Conservation (phyloP, 2,113 vertebrate species). For the Aspidoscelis tigris region DNA sequence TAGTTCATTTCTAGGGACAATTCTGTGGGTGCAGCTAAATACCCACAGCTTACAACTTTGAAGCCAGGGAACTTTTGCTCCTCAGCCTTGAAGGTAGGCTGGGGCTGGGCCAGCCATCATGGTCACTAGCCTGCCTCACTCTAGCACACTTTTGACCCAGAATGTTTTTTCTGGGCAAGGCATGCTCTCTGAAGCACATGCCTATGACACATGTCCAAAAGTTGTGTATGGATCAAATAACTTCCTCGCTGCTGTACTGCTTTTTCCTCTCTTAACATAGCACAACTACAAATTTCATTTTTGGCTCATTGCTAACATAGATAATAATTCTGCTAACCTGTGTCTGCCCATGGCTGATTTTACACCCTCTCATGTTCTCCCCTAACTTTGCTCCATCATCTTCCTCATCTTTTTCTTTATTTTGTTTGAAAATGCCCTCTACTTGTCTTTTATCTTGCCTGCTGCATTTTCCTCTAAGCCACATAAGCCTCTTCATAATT, state of each 20-base stretch:
- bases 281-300: background rate
- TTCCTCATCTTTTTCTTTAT: background rate
- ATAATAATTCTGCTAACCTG: background rate
- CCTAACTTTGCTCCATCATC: conserved; percentile 17
- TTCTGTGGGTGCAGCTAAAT: too few relatives aligned
- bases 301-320: background rate
- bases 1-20: too few relatives aligned
- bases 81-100: too few relatives aligned
- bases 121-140: too few relatives aligned
- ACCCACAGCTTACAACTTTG: too few relatives aligned
- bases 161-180: too few relatives aligned
- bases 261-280: background rate
- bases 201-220: background rate
- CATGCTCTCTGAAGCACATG: too few relatives aligned
- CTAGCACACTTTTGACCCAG: too few relatives aligned
- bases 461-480: conserved; percentile 51
- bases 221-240: background rate
- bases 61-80: too few relatives aligned
- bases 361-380: background rate
- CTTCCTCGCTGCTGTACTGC: background rate
- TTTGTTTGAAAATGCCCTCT: conserved; percentile 52
- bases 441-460: conserved; percentile 42
- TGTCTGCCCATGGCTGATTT: background rate
- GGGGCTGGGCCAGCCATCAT: too few relatives aligned
- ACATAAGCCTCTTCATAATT: conserved; percentile 62